phyloP scores from a whole-genome alignment of 2,797 vertebrate species.

The Peromyscus nudipes region DNA sequence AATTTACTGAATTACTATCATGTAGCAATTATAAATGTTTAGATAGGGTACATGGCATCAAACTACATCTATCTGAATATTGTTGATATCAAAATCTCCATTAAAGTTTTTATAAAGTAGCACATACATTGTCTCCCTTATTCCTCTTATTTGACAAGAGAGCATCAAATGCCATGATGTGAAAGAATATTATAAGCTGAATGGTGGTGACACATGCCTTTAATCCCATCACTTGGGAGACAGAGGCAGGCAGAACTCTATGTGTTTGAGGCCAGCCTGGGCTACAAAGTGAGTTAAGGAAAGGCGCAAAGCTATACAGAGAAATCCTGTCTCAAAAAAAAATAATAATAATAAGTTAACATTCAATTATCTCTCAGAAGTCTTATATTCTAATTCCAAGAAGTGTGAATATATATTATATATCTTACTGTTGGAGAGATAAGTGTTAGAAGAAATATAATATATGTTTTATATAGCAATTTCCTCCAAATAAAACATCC shows the following conservation, averaged over 20 bases:
- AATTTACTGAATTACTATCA: background rate
- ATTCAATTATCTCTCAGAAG: background rate
- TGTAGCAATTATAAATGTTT: background rate
- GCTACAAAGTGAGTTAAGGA: too few relatives aligned
- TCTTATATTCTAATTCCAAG: background rate
- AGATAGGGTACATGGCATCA: background rate
- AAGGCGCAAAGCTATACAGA: too few relatives aligned
- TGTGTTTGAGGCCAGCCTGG: too few relatives aligned
- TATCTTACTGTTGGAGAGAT: background rate
- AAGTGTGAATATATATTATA: background rate
- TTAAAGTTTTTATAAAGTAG: background rate
- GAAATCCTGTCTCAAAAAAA: too few relatives aligned
- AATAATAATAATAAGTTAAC: background rate
- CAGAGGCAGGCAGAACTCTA: too few relatives aligned
- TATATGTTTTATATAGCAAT: background rate
- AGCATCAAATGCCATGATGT: background rate
- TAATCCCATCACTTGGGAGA: too few relatives aligned
- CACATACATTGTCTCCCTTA: background rate
- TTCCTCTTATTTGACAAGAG: background rate
- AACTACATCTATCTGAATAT: background rate
- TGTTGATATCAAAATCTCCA: background rate
- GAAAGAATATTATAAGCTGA: too few relatives aligned
- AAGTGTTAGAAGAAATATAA: background rate
- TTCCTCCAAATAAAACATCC: background rate
- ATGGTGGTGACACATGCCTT: too few relatives aligned